Evolutionary conservation across 1,140 invertebrate species (phyloP), one percentile per base, ranked within the genome.

Genomic region (Diprion similis): DNA sequence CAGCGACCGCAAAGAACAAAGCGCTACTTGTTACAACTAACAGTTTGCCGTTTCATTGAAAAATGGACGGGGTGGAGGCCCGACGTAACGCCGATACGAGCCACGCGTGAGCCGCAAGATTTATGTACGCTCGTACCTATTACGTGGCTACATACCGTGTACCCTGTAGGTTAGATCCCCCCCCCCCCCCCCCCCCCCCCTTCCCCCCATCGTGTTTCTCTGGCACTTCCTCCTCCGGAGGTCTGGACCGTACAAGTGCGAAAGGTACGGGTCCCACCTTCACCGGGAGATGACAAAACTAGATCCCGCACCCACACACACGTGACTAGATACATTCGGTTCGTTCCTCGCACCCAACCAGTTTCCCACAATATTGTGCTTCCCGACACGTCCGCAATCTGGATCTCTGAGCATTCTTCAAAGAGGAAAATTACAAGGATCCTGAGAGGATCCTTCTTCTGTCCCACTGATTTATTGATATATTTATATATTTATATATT

Each of bases 51-150:
- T 59, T 59, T 59, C n/a, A 59, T 59, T 59, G n/a, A 59, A 6
- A 59, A 59, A 59, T 59, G 8, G 51, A 59, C 51, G 51, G 3
- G n/a, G 51, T 37, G 24, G 24, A 37, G 24, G 24, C 24, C n/a
- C 51, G 51, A 59, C 9, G 51, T 59, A 59, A 15, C 51, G 51
- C 51, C 51, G 51, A 59, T 59, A 59, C 51, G 51, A 59, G 51
- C 6, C 51, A 59, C 51, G 51, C 51, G 51, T 59, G 51, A 59
- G 51, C 51, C 51, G 51, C 7, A 8, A 59, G 51, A 59, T 59
- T 59, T 59, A 59, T 59, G 51, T 15, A 9, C 51, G 51, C n/a
- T 59, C n/a, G 51, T 59, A 8, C 51, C n/a, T 59, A 59, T 59
- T 59, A 9, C 51, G 51, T 59, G 51, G 51, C 51, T 59, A 59